These are phyloP conservation scores for Leptodactylus fallax DNA, from an alignment of 2,797 vertebrate genomes.

Conservation along the genomic window DNA sequence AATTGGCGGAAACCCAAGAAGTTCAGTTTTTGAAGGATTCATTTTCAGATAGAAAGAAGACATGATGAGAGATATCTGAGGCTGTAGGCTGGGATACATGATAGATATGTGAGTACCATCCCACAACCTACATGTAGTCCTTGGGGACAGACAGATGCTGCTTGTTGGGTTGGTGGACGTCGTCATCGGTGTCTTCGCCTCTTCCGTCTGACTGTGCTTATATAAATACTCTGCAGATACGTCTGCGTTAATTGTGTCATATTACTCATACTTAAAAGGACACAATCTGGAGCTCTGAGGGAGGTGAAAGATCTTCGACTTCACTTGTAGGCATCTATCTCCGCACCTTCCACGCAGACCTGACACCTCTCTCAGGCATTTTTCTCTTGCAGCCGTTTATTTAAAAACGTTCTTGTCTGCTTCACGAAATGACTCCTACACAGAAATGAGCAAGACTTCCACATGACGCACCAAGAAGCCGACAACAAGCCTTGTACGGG, in stretches of 20 bases:
- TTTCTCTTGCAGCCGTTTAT: neutral
- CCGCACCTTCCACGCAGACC: neutral
- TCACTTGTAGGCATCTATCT: neutral
- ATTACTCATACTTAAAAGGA: neutral
- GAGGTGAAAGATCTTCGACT: neutral
- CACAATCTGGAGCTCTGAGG: neutral
- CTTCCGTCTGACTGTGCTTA: neutral
- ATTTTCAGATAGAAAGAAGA: no score
- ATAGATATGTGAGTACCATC: neutral
- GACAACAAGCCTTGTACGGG: neutral
- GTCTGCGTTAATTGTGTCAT: neutral
- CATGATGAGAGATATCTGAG: no score
- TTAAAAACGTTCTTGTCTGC: neutral
- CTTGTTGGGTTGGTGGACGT: neutral
- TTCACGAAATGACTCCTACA: neutral
- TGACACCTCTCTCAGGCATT: neutral
- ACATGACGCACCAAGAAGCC: neutral
- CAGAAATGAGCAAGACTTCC: slow-evolving; percentile 16
- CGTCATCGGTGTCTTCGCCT: neutral
- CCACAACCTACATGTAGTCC: neutral
- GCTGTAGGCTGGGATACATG: no score
- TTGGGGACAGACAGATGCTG: neutral
- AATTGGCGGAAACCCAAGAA: no score
- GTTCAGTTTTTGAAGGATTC: no score
- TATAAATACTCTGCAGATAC: neutral